Percentiles rank a stretch among this genome's conserved stretches.
These are phyloP conservation scores for Lycaon pictus DNA, from an alignment of 2,113 vertebrate genomes.

Conservation along the genomic window DNA sequence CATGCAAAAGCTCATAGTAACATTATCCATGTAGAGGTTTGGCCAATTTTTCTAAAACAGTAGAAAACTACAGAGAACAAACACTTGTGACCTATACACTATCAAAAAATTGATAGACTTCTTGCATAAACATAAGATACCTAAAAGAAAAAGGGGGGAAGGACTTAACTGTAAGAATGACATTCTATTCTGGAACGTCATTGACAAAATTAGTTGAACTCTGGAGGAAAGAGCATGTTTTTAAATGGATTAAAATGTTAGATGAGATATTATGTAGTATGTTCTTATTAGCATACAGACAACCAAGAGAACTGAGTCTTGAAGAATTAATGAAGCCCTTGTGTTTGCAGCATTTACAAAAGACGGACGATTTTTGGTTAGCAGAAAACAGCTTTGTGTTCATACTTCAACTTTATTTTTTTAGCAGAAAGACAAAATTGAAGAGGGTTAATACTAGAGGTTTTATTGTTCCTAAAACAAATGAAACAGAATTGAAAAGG, in stretches of 20 bases:
- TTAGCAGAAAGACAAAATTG: conserved; percentile 30
- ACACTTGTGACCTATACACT: neutral
- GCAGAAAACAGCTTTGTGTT: neutral
- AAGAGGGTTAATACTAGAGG: neutral
- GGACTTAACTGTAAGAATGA: neutral
- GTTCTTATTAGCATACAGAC: neutral
- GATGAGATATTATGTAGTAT: neutral
- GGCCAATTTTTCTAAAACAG: conserved; percentile 15
- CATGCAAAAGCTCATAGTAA: neutral
- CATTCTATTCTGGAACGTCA: neutral
- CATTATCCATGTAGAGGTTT: neutral
- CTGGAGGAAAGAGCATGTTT: neutral
- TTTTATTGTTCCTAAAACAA: conserved; percentile 12
- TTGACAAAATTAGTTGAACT: neutral
- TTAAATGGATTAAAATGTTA: neutral
- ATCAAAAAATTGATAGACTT: neutral
- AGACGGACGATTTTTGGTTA: neutral
- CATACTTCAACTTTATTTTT: neutral
- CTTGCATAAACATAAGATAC: neutral
- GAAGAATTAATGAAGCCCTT: neutral
- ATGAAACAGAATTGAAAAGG: neutral
- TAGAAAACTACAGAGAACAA: neutral
- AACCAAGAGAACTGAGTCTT: neutral
- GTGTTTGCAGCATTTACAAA: neutral
- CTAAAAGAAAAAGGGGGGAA: neutral